Evolutionary conservation across 2,797 vertebrate genomes (phyloP).

Genomic region (Carduelis carduelis): DNA sequence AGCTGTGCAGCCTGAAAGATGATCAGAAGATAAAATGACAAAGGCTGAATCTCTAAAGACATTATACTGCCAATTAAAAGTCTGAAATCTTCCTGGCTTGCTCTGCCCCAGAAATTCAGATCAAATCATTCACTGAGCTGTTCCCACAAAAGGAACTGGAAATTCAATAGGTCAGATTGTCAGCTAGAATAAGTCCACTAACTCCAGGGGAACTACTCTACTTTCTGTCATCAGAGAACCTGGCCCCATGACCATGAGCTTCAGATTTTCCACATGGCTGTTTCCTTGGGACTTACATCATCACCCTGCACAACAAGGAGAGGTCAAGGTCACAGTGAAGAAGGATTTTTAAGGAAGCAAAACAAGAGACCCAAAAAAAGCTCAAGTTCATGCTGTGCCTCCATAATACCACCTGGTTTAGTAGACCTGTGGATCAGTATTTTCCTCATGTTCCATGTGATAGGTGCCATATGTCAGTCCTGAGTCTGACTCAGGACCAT

Average conservation of each 20-base stretch:
- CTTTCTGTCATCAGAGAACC: conserved; percentile 20
- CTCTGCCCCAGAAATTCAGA: conserved; percentile 55
- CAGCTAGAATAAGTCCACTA: conserved; percentile 27
- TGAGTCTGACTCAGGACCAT: not conserved
- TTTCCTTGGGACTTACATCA: conserved; percentile 21
- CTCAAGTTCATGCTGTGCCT: not conserved
- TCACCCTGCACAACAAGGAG: not conserved
- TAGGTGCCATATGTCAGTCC: not conserved
- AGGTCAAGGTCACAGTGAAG: not conserved
- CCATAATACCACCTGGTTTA: not conserved
- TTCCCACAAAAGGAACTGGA: conserved; percentile 48
- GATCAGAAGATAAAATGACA: conserved; percentile 36
- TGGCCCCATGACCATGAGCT: not conserved
- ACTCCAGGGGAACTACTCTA: not conserved
- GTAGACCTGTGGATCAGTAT: not conserved
- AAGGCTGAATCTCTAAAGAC: conserved; percentile 28
- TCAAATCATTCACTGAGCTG: not conserved
- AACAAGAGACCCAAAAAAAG: not conserved
- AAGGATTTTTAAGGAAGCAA: conserved; percentile 3
- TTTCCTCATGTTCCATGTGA: not conserved
- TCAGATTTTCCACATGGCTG: conserved; percentile 11
- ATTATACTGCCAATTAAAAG: conserved; percentile 26
- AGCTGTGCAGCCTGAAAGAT: not conserved
- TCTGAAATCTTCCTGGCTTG: conserved; percentile 34
- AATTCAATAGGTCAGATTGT: conserved; percentile 28